Base-by-base conservation (phyloP, 2,888 invertebrate species). In the Drosophila eohydei region DNA sequence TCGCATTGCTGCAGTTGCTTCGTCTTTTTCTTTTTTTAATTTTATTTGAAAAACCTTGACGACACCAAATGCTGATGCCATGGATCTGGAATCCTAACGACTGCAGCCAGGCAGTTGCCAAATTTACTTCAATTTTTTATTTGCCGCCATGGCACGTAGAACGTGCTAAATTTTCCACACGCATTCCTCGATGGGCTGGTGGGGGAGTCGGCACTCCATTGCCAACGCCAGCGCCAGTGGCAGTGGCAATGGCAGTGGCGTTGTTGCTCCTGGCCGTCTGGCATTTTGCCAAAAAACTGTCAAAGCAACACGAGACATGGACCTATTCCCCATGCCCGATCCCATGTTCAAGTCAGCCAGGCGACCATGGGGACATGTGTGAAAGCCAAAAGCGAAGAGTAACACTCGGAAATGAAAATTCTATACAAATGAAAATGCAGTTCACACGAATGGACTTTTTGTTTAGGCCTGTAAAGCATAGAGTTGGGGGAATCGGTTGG, bases 391-490 rank as follows among this genome's bases (percentile, higher is more conserved):
- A 62, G 85, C 70, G 80, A 73, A 81, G 76, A 58, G 85, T 70
- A 67, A 65, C 62, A 55, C 62, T 69, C 65, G 63, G 54, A 50
- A 73, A 89, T 84, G 89, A 88, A 89, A 84, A 81, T 89, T 84
- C 84, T 84, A 89, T 84, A 89, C 88, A 89, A 87, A 84, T 89
- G 88, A 84, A 84, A 84, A 84, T 84, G 85, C 89, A 84, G 88
- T 88, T 88, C 82, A 82, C 88, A 85, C 85, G 85, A 83, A 84
- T 67, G 56, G 61, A 74, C 51, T 68, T 64, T 68, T 69, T 71
- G 73, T 62, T 80, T 71, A 65, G 78, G 54, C 61, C 52, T 66
- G 63, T 48, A 66, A 57, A 77, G 50, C 44, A 54, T 12, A 12
- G 48, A 57, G 54, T 48, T 55, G 21, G 54, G 38, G 51, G 50